These are phyloP conservation scores for Helleia helle DNA, from an alignment of 2,888 invertebrate genomes.

Conservation along the genomic window DNA sequence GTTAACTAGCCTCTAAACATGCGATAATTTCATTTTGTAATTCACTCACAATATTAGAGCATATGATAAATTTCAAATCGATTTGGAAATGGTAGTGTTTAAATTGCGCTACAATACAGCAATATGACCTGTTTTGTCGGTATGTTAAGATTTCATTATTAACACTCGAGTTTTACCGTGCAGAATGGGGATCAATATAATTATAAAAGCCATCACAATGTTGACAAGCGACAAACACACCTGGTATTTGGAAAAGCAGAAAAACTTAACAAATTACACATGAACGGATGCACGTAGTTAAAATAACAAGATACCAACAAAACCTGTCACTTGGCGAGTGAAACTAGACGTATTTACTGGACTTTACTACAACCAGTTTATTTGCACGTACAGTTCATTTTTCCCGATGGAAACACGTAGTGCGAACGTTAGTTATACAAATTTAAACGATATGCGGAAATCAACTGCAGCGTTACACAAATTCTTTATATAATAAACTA, in stretches of 20 bases:
- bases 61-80: neutral
- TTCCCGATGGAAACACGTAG: constrained; percentile 6
- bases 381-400: constrained; percentile 6
- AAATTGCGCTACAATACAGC: neutral
- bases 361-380: constrained; percentile 16
- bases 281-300: constrained; percentile 40
- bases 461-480: constrained; percentile 7
- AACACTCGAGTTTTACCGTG: neutral
- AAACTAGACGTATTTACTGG: constrained; percentile 37
- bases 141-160: constrained; percentile 4
- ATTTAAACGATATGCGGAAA: constrained; percentile 12
- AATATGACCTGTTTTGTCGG: neutral
- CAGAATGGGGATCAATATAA: constrained; percentile 1
- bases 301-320: constrained; percentile 34
- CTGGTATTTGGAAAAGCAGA: constrained; percentile 8
- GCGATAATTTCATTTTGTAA: neutral
- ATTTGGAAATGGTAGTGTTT: constrained; percentile 2
- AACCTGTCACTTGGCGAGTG: constrained; percentile 39
- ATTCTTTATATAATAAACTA: constrained; percentile 8
- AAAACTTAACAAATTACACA: constrained; percentile 34
- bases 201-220: neutral
- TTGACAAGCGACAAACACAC: constrained; percentile 1
- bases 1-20: neutral
- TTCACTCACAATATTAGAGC: constrained; percentile 1
- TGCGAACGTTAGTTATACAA: neutral